Conservation (phyloP, 2,888 invertebrate species). For the Polydrusus pterygomalis region DNA sequence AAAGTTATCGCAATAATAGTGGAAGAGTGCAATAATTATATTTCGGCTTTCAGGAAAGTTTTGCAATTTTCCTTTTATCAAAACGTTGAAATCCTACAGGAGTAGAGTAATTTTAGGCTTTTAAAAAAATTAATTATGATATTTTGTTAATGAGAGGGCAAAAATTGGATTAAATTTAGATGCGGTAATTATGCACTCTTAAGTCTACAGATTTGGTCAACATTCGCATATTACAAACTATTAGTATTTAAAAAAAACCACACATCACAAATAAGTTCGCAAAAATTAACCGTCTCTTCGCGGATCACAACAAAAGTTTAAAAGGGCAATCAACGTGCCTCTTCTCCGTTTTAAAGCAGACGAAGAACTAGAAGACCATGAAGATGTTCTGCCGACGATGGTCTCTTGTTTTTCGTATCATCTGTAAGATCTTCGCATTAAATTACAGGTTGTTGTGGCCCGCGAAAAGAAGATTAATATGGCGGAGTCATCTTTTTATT, state of each 20-base stretch:
- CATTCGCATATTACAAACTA: not conserved
- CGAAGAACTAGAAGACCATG: slow-evolving; percentile 47
- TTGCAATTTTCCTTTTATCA: too few relatives aligned
- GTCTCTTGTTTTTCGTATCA: slow-evolving; percentile 46
- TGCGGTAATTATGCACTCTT: too few relatives aligned
- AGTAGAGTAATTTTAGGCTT: too few relatives aligned
- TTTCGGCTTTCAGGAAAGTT: too few relatives aligned
- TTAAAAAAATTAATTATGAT: too few relatives aligned
- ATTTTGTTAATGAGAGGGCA: too few relatives aligned
- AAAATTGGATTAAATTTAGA: too few relatives aligned
- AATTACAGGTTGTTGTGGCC: slow-evolving; percentile 37
- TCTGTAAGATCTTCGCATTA: slow-evolving; percentile 43
- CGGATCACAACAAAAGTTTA: not conserved
- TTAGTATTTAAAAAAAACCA: not conserved
- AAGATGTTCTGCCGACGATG: slow-evolving; percentile 51
- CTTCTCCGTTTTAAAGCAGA: slow-evolving; percentile 43
- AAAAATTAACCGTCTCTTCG: not conserved
- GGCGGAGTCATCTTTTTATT: slow-evolving; percentile 43
- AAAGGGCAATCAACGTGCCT: slow-evolving; percentile 20
- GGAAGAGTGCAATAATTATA: too few relatives aligned
- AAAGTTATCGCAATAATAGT: too few relatives aligned
- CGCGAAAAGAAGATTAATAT: slow-evolving; percentile 32
- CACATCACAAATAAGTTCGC: not conserved
- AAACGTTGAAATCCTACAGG: too few relatives aligned
- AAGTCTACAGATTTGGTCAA: too few relatives aligned